Percentiles rank a stretch among this genome's conserved stretches.
phyloP scores from a whole-genome alignment of 2,888 invertebrate genomes.

The Crocallis elinguaria region DNA sequence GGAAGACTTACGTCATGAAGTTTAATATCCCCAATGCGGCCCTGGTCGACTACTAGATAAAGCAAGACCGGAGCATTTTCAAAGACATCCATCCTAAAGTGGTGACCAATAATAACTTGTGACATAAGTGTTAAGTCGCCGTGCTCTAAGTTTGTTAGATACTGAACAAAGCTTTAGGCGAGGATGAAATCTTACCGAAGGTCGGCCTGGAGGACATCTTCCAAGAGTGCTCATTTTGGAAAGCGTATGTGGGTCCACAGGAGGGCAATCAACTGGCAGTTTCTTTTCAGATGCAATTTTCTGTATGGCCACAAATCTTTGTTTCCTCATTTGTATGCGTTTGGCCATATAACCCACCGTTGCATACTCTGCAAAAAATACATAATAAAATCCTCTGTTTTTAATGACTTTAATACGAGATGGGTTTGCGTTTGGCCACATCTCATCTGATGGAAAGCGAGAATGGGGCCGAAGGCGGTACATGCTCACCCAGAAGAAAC shows the following conservation, averaged over 20 bases:
- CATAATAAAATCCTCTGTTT: conserved; percentile 39
- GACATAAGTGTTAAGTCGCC: too few relatives aligned
- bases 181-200: conserved; percentile 69
- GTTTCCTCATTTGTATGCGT: conserved; percentile 98
- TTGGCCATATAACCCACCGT: conserved; percentile 99
- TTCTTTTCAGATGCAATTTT: conserved; percentile 97
- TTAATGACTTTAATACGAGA: too few relatives aligned
- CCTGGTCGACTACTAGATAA: too few relatives aligned
- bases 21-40: too few relatives aligned
- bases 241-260: conserved; percentile 88
- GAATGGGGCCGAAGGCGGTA: too few relatives aligned
- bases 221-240: conserved; percentile 92
- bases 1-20: too few relatives aligned
- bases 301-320: conserved; percentile 94
- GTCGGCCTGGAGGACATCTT: conserved; percentile 80
- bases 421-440: too few relatives aligned
- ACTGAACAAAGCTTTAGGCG: not conserved
- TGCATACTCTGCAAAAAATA: conserved; percentile 95
- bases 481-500: too few relatives aligned
- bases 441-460: not conserved
- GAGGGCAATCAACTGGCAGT: conserved; percentile 90
- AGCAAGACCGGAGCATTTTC: too few relatives aligned
- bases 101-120: too few relatives aligned
- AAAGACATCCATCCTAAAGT: too few relatives aligned
- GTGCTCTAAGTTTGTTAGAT: not conserved